Evolutionary conservation across 2,797 vertebrate species (phyloP), one percentile per base, ranked within the genome.

Genomic region (Nasua narica): DNA sequence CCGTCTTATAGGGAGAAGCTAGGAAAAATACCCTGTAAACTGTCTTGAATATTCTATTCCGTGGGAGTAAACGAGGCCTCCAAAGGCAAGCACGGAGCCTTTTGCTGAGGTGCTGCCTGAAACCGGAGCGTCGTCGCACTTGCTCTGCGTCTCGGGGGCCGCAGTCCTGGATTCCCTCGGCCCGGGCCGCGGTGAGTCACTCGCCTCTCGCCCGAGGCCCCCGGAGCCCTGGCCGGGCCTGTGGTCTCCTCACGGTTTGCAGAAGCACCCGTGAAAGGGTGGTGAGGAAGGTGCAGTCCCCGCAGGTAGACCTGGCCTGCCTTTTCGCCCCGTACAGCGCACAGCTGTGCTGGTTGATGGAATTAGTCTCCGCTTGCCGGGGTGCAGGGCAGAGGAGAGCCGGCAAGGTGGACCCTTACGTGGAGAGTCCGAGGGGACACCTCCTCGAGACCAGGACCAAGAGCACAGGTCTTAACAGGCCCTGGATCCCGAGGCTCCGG

Each of bases 101-200:
- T n/a, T 0, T 1, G 2, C 21, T 0, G 14, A 8, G 88, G 10
- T 0, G 50, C 77, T 43, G 62, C 13, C 10, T 29, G 15, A 50
- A 1, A 1, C 0, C 2, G 43, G 56, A 9, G 23, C 13, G 8
- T 1, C 2, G 0, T 19, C 11, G 0, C 56, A 1, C 87, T 78
- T 3, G 3, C 46, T 23, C 16, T 15, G 16, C 1, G 2, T 32
- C 29, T 76, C 23, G 2, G 25, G 87, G 46, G 23, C 56, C 19
- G 1, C 4, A 0, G 56, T 37, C 46, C 43, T 10, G 19, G 37
- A 5, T 27, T 9, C 52, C 21, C 7, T 14, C 7, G 50, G 21
- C 23, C 48, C 2, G 3, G 0, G 7, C 35, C 0, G 0, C 7
- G 19, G 23, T 3, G 54, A 48, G 15, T 13, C n/a, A 0, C 27